Conservation (phyloP, 2,888 invertebrate species). For the Hartigia nigra region DNA sequence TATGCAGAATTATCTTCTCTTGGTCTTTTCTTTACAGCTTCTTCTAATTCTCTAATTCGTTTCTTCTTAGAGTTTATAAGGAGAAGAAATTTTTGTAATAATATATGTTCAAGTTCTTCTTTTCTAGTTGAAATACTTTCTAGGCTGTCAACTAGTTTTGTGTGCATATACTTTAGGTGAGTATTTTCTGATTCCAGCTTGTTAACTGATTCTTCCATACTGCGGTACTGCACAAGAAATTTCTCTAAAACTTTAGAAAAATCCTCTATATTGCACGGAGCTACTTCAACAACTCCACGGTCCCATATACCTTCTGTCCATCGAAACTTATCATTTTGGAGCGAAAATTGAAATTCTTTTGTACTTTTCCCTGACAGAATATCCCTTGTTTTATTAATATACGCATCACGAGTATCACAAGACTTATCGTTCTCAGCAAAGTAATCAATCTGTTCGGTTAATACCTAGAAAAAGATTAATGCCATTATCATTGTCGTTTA, state of each 20-base stretch:
- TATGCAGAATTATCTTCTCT: background rate
- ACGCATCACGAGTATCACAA: background rate
- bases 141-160: background rate
- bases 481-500: background rate
- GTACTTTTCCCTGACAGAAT: background rate
- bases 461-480: background rate
- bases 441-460: background rate
- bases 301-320: background rate
- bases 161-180: background rate
- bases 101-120: background rate
- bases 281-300: background rate
- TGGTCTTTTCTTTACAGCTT: background rate
- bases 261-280: background rate
- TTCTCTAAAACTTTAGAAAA: background rate
- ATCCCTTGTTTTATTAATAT: background rate
- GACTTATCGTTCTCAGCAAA: background rate
- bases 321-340: background rate
- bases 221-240: background rate
- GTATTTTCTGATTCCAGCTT: background rate
- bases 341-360: background rate
- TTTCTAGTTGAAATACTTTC: background rate
- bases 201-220: background rate
- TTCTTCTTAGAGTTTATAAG: conserved; percentile 2
- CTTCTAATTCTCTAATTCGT: conserved; percentile 4
- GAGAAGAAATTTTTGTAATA: background rate